Evolutionary conservation across 2,797 vertebrate genomes (phyloP).

Genomic region (Squalus acanthias): DNA sequence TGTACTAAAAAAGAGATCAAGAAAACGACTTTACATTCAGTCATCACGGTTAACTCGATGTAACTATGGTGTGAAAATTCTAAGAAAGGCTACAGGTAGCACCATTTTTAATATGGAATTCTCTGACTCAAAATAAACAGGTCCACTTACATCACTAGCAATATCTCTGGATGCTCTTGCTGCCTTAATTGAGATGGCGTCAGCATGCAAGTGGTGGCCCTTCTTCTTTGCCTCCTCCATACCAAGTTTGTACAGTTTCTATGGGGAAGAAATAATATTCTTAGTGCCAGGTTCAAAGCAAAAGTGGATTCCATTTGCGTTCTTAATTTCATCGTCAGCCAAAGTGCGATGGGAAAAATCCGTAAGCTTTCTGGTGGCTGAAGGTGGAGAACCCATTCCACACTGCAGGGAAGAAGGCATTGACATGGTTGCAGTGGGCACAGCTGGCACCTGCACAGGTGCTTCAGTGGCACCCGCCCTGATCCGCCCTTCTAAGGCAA

Average conservation of each 20-base stretch:
- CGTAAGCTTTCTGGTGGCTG: too few species aligned
- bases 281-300: background rate
- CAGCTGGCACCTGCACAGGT: too few species aligned
- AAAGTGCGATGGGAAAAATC: too few species aligned
- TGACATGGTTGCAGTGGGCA: too few species aligned
- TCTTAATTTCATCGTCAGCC: too few species aligned
- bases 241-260: constrained; percentile 69
- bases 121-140: background rate
- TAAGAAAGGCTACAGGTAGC: too few species aligned
- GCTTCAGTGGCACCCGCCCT: background rate
- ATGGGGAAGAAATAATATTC: background rate
- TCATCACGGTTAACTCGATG: background rate
- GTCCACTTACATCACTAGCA: constrained; percentile 65
- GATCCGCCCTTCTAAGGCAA: background rate
- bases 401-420: too few species aligned
- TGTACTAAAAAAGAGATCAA: constrained; percentile 63
- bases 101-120: background rate
- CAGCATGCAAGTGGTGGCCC: constrained; percentile 64
- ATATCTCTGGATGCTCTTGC: constrained; percentile 71
- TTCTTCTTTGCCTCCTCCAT: constrained; percentile 70
- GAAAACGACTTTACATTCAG: background rate
- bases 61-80: background rate
- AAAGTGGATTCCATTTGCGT: too few species aligned
- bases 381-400: too few species aligned
- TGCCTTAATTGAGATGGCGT: constrained; percentile 67